phyloP scores from a whole-genome alignment of 2,888 invertebrate species.

The Opisthograptis luteolata region DNA sequence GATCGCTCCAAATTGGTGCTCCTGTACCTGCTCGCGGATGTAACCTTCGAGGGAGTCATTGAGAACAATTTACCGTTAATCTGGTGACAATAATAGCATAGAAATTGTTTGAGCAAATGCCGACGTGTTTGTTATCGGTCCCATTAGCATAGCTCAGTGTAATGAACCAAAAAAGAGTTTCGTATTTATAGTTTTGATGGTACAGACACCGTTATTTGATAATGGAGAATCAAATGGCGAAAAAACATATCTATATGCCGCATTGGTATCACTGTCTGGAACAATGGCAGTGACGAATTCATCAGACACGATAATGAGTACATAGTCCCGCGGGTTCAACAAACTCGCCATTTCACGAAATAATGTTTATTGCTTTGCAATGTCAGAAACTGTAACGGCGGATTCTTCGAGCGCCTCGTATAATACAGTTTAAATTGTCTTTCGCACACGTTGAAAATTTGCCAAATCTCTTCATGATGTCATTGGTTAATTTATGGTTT shows the following conservation, averaged over 20 bases:
- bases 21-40: constrained; percentile 14
- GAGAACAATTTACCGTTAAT: constrained; percentile 22
- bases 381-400: constrained; percentile 59
- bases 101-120: constrained; percentile 6
- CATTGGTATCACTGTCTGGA: constrained; percentile 59
- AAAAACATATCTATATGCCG: constrained; percentile 40
- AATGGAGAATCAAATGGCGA: neutral
- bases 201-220: constrained; percentile 17
- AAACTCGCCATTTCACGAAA: constrained; percentile 77
- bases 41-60: constrained; percentile 23
- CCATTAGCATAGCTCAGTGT: constrained; percentile 34
- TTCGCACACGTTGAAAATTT: constrained; percentile 52
- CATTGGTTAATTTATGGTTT: constrained; percentile 14
- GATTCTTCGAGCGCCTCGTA: constrained; percentile 52
- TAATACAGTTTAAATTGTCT: constrained; percentile 53
- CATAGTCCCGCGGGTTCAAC: constrained; percentile 75
- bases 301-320: constrained; percentile 80
- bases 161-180: constrained; percentile 26
- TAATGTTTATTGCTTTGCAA: constrained; percentile 57
- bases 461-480: constrained; percentile 49
- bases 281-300: constrained; percentile 77
- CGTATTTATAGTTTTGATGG: constrained; percentile 6
- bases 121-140: constrained; percentile 17
- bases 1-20: constrained; percentile 41
- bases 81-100: constrained; percentile 23